phyloP scores from a whole-genome alignment of 2,888 invertebrate genomes.

The Drosophila tanythrix region DNA sequence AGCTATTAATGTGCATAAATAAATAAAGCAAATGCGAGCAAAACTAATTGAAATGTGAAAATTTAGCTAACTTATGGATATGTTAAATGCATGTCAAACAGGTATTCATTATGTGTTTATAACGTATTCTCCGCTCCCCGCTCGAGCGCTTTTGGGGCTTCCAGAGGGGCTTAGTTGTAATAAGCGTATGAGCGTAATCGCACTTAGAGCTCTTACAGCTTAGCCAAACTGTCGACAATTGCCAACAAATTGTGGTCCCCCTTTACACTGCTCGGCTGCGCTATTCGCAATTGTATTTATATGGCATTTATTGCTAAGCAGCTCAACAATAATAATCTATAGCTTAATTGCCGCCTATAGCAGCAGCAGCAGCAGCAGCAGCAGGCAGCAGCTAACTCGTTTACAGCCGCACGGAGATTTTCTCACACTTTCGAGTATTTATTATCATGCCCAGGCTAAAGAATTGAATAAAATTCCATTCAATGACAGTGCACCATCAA shows the following conservation, averaged over 20 bases:
- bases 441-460: slow-evolving; percentile 41
- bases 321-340: slow-evolving; percentile 48
- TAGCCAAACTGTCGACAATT: background rate
- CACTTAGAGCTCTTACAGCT: slow-evolving; percentile 6
- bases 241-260: background rate
- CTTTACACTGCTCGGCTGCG: too few relatives aligned
- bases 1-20: slow-evolving; percentile 53
- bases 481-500: slow-evolving; percentile 19
- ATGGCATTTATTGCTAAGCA: slow-evolving; percentile 21
- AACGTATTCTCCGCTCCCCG: background rate
- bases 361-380: slow-evolving; percentile 16
- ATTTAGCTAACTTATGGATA: slow-evolving; percentile 2
- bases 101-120: background rate
- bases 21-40: slow-evolving; percentile 11
- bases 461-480: slow-evolving; percentile 65
- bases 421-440: slow-evolving; percentile 26
- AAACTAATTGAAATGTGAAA: slow-evolving; percentile 1
- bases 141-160: background rate
- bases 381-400: slow-evolving; percentile 40
- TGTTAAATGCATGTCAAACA: background rate
- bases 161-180: background rate
- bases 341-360: slow-evolving; percentile 46
- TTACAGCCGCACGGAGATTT: slow-evolving; percentile 27
- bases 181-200: slow-evolving; percentile 3
- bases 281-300: background rate